Conservation (phyloP, 2,888 invertebrate species). For the Drosophila imparisetae region DNA sequence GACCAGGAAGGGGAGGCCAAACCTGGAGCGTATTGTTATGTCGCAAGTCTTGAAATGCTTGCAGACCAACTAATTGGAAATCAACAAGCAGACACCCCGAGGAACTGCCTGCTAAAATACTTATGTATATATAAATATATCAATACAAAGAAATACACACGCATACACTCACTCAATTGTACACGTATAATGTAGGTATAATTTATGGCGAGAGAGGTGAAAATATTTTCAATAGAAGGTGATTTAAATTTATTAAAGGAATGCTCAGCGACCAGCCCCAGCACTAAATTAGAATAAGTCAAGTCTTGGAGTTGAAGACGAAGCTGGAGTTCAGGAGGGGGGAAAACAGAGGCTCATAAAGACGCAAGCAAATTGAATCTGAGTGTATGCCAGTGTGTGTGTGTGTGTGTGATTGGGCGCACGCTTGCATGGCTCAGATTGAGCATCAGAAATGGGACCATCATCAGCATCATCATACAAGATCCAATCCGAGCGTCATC, state of each 20-base stretch:
- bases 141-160: conserved; percentile 19
- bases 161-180: conserved; percentile 15
- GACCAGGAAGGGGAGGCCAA: conserved; percentile 17
- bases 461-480: conserved; percentile 16
- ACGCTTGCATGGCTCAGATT: conserved; percentile 61
- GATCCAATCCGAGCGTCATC: conserved; percentile 42
- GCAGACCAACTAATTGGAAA: conserved; percentile 34
- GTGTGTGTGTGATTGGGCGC: conserved; percentile 53
- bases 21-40: not conserved
- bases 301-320: conserved; percentile 7
- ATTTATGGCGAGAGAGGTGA: conserved; percentile 77
- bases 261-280: conserved; percentile 76
- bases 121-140: conserved; percentile 13
- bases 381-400: conserved; percentile 7
- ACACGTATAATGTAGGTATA: conserved; percentile 57
- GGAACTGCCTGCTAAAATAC: conserved; percentile 26
- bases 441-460: conserved; percentile 37
- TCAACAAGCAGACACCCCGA: conserved; percentile 29
- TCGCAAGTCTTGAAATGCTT: conserved; percentile 11
- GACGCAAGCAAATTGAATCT: conserved; percentile 75
- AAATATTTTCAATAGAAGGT: conserved; percentile 81
- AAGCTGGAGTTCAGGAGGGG: conserved; percentile 35
- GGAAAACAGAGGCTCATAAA: conserved; percentile 61
- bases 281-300: conserved; percentile 79
- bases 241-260: conserved; percentile 81